phyloP scores from a whole-genome alignment of 2,797 vertebrate species.

The Hapalemur alaotrensis region DNA sequence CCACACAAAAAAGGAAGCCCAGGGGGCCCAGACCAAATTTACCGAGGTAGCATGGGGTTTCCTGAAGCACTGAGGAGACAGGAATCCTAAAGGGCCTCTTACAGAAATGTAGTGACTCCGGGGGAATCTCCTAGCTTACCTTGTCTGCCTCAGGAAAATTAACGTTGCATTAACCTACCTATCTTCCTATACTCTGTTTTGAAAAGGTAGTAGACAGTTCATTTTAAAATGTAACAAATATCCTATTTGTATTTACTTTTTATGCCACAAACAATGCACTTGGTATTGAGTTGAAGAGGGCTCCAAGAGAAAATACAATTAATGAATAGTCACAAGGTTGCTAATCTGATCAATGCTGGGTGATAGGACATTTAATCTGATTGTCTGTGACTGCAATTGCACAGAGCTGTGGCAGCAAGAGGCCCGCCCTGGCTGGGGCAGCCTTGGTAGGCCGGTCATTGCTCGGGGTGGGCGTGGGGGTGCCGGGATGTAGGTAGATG shows the following conservation, averaged over 20 bases:
- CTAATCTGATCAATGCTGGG: constrained; percentile 78
- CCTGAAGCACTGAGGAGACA: neutral
- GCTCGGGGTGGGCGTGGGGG: neutral
- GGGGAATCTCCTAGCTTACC: constrained; percentile 46
- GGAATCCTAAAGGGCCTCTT: constrained; percentile 2
- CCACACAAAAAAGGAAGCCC: neutral
- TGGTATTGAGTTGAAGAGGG: constrained; percentile 57
- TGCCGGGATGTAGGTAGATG: neutral
- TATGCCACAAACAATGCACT: constrained; percentile 41
- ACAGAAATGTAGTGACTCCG: constrained; percentile 6
- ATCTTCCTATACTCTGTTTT: neutral
- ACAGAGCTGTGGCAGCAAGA: constrained; percentile 35
- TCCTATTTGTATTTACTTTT: constrained; percentile 44
- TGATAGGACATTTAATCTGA: constrained; percentile 76
- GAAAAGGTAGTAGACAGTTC: constrained; percentile 11
- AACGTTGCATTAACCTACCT: constrained; percentile 40
- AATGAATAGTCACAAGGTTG: constrained; percentile 71
- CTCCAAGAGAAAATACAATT: constrained; percentile 69
- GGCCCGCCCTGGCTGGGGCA: neutral
- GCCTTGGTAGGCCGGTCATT: neutral
- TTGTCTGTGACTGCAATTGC: constrained; percentile 63
- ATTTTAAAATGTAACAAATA: constrained; percentile 25
- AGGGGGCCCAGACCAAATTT: neutral
- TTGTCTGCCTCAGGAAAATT: constrained; percentile 47
- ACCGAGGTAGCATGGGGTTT: neutral